phyloP scores from a whole-genome alignment of 2,888 invertebrate genomes.

The Listrodromus nycthemerus region DNA sequence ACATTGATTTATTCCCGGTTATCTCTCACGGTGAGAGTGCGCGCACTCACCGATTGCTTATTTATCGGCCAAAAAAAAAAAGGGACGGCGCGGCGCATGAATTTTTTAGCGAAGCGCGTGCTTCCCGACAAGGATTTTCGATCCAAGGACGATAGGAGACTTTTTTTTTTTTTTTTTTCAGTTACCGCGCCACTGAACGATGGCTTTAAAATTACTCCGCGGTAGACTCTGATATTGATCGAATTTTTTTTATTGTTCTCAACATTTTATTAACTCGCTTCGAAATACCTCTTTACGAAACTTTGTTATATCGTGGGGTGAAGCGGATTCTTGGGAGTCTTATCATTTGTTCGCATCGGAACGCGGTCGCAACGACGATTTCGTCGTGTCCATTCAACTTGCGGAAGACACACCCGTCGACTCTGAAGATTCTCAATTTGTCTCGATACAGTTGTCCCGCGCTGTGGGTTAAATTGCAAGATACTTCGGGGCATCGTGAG shows the following conservation, averaged over 20 bases:
- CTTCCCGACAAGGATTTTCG: slow-evolving; percentile 7
- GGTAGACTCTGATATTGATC: neutral
- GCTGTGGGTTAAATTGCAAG: slow-evolving; percentile 46
- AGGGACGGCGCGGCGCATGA: neutral
- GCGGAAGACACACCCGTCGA: neutral
- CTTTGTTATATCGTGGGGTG: neutral
- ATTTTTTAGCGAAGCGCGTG: slow-evolving; percentile 21
- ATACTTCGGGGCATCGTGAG: slow-evolving; percentile 37
- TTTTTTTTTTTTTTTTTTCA: slow-evolving; percentile 4
- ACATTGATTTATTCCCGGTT: slow-evolving; percentile 80
- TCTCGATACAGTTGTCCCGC: slow-evolving; percentile 36
- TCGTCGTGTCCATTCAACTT: slow-evolving; percentile 1
- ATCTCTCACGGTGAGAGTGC: slow-evolving; percentile 59
- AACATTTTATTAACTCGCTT: neutral
- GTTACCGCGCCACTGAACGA: neutral
- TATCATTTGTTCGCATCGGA: neutral
- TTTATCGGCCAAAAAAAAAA: slow-evolving; percentile 70
- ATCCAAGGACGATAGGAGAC: neutral
- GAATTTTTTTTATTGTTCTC: slow-evolving; percentile 16
- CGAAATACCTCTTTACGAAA: neutral
- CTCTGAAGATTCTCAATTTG: slow-evolving; percentile 36
- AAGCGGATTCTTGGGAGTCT: neutral
- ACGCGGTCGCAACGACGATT: neutral
- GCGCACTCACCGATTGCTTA: slow-evolving; percentile 69
- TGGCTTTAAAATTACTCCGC: neutral